These are phyloP conservation scores for Acrossocheilus fasciatus DNA, from an alignment of 2,797 vertebrate genomes.

Conservation along the genomic window DNA sequence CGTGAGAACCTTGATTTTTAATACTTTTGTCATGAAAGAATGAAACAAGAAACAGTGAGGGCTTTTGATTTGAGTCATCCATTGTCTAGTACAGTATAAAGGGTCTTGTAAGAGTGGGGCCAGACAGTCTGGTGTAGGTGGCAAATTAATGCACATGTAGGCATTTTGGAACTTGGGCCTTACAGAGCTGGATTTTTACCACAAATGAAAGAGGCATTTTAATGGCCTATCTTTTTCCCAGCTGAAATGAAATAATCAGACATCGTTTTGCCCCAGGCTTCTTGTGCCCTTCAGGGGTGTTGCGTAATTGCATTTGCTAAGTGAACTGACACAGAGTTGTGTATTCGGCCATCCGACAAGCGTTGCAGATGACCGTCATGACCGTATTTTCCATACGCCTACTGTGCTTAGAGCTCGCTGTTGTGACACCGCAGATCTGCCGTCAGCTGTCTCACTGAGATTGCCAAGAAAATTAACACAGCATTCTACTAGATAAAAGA, in stretches of 20 bases:
- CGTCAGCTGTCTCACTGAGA: constrained; percentile 39
- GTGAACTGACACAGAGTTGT: constrained; percentile 21
- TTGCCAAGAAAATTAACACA: constrained; percentile 14
- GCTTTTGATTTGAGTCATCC: constrained; percentile 54
- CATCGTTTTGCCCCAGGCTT: constrained; percentile 25
- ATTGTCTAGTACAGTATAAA: constrained; percentile 38
- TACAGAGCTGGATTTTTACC: constrained; percentile 46
- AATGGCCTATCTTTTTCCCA: constrained; percentile 49
- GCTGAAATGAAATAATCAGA: constrained; percentile 42
- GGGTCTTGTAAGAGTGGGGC: constrained; percentile 48
- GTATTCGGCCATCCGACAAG: neutral
- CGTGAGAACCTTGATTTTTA: constrained; percentile 14
- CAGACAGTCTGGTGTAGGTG: constrained; percentile 68
- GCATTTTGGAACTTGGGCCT: constrained; percentile 48
- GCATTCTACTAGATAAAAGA: constrained; percentile 14
- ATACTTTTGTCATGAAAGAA: constrained; percentile 24
- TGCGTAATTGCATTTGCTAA: constrained; percentile 43
- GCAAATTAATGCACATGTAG: constrained; percentile 63
- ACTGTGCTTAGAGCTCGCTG: constrained; percentile 23
- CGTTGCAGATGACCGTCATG: constrained; percentile 10
- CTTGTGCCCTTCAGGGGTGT: constrained; percentile 43
- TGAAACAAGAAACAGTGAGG: constrained; percentile 65
- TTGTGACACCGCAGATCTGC: constrained; percentile 42
- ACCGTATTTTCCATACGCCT: constrained; percentile 34
- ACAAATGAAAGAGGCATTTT: constrained; percentile 56